A percentile compares a stretch with the other conserved stretches of the same genome.
Conservation (phyloP, 2,797 vertebrate genomes). For the Argyrosomus regius region DNA sequence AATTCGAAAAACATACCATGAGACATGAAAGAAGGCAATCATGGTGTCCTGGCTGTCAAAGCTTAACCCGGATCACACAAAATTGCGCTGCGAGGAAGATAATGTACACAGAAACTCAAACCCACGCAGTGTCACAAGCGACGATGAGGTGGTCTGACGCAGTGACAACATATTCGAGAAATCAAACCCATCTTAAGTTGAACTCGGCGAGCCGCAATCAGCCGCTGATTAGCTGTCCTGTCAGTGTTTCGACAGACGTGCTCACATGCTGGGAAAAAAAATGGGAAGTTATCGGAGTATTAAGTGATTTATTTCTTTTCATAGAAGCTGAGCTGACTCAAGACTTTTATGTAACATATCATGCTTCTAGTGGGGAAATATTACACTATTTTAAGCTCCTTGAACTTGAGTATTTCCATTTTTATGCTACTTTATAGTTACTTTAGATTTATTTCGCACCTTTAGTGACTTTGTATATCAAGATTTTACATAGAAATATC, state of each 20-base stretch:
- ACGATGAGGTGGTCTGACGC: slow-evolving; percentile 16
- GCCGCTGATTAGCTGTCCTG: slow-evolving; percentile 44
- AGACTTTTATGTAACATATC: neutral
- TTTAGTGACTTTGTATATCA: neutral
- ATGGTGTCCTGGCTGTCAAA: slow-evolving; percentile 62
- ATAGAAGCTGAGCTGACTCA: slow-evolving; percentile 19
- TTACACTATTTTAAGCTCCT: neutral
- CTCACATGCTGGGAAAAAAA: slow-evolving; percentile 44
- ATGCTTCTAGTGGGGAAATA: neutral
- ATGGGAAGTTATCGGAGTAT: slow-evolving; percentile 47
- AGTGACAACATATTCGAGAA: slow-evolving; percentile 37
- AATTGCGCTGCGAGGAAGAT: slow-evolving; percentile 38
- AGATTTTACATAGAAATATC: neutral
- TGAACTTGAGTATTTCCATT: neutral
- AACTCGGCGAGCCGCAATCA: slow-evolving; percentile 37
- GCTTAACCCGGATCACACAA: slow-evolving; percentile 47
- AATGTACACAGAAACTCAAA: slow-evolving; percentile 41
- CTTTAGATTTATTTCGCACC: neutral
- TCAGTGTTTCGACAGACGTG: slow-evolving; percentile 53
- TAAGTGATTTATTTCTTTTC: slow-evolving; percentile 42
- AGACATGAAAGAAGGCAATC: slow-evolving; percentile 71
- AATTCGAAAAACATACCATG: slow-evolving; percentile 68
- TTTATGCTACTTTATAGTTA: neutral
- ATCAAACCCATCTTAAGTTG: slow-evolving; percentile 36
- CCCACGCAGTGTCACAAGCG: neutral